A percentile compares a stretch with the other conserved stretches of the same genome.
Conservation (phyloP, 2,888 invertebrate genomes). For the Spodoptera littoralis region DNA sequence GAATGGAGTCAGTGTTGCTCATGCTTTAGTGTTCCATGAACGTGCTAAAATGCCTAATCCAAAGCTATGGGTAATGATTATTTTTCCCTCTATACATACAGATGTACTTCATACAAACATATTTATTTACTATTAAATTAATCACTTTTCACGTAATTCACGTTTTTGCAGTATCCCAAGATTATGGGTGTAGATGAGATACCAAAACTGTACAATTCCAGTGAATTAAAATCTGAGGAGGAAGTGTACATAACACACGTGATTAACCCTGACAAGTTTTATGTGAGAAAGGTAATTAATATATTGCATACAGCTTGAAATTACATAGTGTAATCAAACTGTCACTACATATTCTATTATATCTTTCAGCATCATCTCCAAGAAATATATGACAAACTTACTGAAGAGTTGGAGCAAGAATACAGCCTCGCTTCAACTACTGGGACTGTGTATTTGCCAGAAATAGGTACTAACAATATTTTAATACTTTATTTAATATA, state of each 20-base stretch:
- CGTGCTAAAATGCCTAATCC: slow-evolving; percentile 75
- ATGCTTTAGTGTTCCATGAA: slow-evolving; percentile 81
- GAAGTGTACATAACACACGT: slow-evolving; percentile 89
- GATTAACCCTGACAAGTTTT: slow-evolving; percentile 91
- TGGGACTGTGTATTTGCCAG: slow-evolving; percentile 81
- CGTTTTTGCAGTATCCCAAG: slow-evolving; percentile 72
- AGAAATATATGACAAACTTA: slow-evolving; percentile 76
- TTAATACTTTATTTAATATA: neutral
- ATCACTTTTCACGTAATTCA: too few species aligned
- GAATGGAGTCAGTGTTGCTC: slow-evolving; percentile 76
- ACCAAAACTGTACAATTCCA: slow-evolving; percentile 71
- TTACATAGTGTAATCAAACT: too few species aligned
- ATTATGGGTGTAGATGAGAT: slow-evolving; percentile 67
- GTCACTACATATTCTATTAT: neutral
- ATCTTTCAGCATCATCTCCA: slow-evolving; percentile 71
- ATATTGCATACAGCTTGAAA: too few species aligned
- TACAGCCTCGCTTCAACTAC: slow-evolving; percentile 67
- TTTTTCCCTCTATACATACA: neutral
- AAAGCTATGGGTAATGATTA: slow-evolving; percentile 63
- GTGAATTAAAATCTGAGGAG: slow-evolving; percentile 77
- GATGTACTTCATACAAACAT: too few species aligned
- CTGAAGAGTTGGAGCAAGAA: slow-evolving; percentile 81
- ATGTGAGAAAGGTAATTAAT: slow-evolving; percentile 89
- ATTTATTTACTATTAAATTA: neutral
- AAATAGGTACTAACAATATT: slow-evolving; percentile 78